These are phyloP conservation scores for Trypoxylon attenuatum DNA, from an alignment of 2,888 invertebrate genomes.

Conservation along the genomic window DNA sequence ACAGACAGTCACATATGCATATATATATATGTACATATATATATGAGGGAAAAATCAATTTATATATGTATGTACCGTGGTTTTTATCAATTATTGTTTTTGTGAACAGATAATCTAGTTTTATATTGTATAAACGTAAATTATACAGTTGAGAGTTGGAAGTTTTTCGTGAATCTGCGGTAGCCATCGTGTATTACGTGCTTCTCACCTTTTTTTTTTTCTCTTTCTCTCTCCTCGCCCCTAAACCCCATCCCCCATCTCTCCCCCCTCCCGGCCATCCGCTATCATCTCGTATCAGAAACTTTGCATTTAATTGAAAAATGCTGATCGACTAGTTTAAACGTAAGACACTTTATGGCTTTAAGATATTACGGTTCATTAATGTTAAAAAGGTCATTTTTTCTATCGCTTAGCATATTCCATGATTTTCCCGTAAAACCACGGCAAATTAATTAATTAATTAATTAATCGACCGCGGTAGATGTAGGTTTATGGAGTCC, in stretches of 20 bases:
- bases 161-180: conserved; percentile 46
- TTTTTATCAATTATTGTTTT: conserved; percentile 61
- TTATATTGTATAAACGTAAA: conserved; percentile 68
- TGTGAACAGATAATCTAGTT: conserved; percentile 67
- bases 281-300: neutral
- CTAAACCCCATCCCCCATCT: too few species aligned
- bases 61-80: conserved; percentile 54
- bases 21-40: conserved; percentile 46
- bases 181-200: conserved; percentile 57
- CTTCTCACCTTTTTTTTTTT: conserved; percentile 36
- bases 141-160: conserved; percentile 59
- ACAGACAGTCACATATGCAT: conserved; percentile 52
- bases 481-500: too few species aligned
- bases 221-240: too few species aligned
- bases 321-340: neutral
- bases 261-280: too few species aligned
- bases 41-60: conserved; percentile 52
- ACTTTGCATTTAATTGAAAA: neutral
- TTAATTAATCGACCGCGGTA: too few species aligned
- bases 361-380: neutral
- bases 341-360: neutral
- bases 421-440: neutral
- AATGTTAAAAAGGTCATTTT: neutral
- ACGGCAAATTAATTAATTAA: too few species aligned
- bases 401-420: neutral